Percentiles rank a stretch among this genome's conserved stretches.
Evolutionary conservation across 2,888 invertebrate species (phyloP).

Genomic region (Caenorhabditis drosophilae): DNA sequence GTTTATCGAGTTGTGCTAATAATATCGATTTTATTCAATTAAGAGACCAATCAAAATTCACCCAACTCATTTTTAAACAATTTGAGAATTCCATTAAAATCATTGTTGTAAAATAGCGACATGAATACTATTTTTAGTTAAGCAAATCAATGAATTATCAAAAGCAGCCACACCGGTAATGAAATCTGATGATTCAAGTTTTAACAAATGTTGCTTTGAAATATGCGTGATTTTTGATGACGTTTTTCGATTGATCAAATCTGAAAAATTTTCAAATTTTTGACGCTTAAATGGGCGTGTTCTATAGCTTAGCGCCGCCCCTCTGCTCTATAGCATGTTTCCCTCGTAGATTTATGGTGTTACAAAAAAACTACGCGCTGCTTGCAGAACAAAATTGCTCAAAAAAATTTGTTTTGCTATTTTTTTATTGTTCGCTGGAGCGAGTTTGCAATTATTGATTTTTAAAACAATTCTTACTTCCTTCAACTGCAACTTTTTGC

Average conservation of each 20-base stretch:
- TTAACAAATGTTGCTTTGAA: slow-evolving; percentile 31
- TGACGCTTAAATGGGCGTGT: not conserved
- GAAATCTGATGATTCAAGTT: slow-evolving; percentile 14
- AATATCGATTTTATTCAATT: no score
- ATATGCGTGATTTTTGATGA: slow-evolving; percentile 20
- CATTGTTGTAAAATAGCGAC: slow-evolving; percentile 4
- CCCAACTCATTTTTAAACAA: not conserved
- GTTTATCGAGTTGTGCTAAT: no score
- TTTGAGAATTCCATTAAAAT: not conserved
- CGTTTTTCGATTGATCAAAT: slow-evolving; percentile 38
- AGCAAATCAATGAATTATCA: no score
- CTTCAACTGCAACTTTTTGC: slow-evolving; percentile 42
- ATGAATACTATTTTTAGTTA: no score
- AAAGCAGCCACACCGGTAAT: no score
- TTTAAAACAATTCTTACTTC: slow-evolving; percentile 16
- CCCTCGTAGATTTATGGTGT: no score
- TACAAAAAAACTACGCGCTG: no score
- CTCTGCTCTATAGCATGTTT: no score
- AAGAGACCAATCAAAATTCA: no score
- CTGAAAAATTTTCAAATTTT: slow-evolving; percentile 8
- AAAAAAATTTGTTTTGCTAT: no score
- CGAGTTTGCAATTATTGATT: not conserved
- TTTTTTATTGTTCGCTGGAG: no score
- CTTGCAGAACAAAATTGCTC: no score
- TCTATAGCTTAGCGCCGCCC: not conserved